Evolutionary conservation across 2,888 invertebrate species (phyloP).

Genomic region (Aleiodes leptofemur): DNA sequence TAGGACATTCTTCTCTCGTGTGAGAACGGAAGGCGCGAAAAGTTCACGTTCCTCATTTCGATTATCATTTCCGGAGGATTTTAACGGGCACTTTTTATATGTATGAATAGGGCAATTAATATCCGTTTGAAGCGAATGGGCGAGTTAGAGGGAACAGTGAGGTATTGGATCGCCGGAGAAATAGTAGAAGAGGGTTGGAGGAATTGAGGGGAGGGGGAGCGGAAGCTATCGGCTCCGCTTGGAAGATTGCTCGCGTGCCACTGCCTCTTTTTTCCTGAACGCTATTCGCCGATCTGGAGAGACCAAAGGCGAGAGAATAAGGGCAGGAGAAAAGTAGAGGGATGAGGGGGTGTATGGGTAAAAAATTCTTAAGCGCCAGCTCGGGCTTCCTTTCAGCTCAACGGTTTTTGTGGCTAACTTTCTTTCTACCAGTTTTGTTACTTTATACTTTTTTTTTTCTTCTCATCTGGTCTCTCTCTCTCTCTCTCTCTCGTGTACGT

Average conservation of each 20-base stretch:
- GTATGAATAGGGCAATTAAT: slow-evolving; percentile 45
- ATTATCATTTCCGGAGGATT: background rate
- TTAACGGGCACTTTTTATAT: slow-evolving; percentile 4
- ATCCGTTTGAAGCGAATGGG: slow-evolving; percentile 31
- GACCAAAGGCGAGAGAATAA: slow-evolving; percentile 9
- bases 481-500: slow-evolving; percentile 7
- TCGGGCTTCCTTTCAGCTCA: slow-evolving; percentile 31
- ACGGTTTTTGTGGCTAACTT: slow-evolving; percentile 45
- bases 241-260: slow-evolving; percentile 50
- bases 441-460: slow-evolving; percentile 19
- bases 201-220: slow-evolving; percentile 8
- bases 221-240: slow-evolving; percentile 46
- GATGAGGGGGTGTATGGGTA: background rate
- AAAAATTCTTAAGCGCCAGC: slow-evolving; percentile 48
- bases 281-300: slow-evolving; percentile 37
- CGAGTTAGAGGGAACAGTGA: slow-evolving; percentile 13
- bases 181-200: slow-evolving; percentile 39
- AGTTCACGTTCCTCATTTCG: background rate
- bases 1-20: slow-evolving; percentile 5
- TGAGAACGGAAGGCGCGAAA: background rate
- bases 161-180: slow-evolving; percentile 36
- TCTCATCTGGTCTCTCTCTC: slow-evolving; percentile 6
- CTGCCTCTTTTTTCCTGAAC: slow-evolving; percentile 37
- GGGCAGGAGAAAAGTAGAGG: background rate
- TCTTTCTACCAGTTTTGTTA: slow-evolving; percentile 20